Evolutionary conservation across 2,113 vertebrate species (phyloP), one percentile per base, ranked within the genome.

Genomic region (Cygnus buccinator): DNA sequence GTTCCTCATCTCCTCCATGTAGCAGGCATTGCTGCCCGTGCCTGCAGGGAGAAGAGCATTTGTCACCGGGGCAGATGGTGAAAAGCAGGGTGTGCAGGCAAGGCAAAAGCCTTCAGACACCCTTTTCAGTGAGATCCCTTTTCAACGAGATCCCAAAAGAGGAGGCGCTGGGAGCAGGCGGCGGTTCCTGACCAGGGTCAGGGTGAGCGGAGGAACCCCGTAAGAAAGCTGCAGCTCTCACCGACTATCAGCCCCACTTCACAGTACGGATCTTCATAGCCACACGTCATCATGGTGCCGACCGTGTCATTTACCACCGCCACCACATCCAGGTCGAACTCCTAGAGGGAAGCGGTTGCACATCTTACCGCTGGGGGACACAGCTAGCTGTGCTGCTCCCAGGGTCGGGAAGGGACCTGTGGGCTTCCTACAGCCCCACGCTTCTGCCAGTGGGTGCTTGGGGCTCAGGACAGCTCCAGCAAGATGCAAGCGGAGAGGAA

Each of bases 211-310:
- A 43, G 59, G 14, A 68, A 33, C 29, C 13, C 67, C 2, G 0
- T 1, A 3, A 8, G 39, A 31, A 21, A 7, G 26, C 8, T 4
- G 18, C 4, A 5, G 35, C 25, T 87, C 99, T 98, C 97, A 99
- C 99, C 99, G 0, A 99, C 98, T 4, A 99, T 99, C 62, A 99
- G 99, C 50, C 99, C 99, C 5, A 99, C 98, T 98, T 99, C 99
- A 79, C 99, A 99, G 7, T 97, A 95, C 1, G 99, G 99, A 91
- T 99, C 99, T 93, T 99, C 99, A 1, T 99, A 99, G 16, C 98
- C 98, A 26, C 99, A 99, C 29, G 99, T 99, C 99, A 99, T 99
- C 99, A 99, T 99, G 21, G 99, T 99, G 66, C 99, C 99, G 2
- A 99, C 99, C 0, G 99, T 99, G 97, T 99, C 99, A 1, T 99